A percentile compares a stretch with the other conserved stretches of the same genome.
These are phyloP conservation scores for Drosophila erecta DNA, from an alignment of 1,140 invertebrate genomes.

Conservation along the genomic window DNA sequence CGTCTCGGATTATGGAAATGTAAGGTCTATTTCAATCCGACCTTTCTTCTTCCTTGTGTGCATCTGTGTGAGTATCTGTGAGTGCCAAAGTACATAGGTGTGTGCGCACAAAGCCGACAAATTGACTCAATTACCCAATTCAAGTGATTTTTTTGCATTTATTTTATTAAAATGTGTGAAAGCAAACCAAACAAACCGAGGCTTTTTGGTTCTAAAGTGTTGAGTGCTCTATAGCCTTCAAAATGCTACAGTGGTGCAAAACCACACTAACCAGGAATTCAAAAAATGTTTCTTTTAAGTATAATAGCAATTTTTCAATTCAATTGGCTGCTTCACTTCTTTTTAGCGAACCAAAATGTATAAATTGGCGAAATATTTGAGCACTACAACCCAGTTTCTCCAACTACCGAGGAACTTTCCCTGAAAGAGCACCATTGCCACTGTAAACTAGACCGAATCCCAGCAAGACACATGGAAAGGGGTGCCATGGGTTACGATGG, in stretches of 20 bases:
- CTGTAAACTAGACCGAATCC: constrained; percentile 42
- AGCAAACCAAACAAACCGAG: constrained; percentile 62
- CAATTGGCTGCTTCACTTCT: too few relatives aligned
- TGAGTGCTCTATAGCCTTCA: constrained; percentile 6
- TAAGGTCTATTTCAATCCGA: constrained; percentile 39
- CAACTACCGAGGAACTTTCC: too few relatives aligned
- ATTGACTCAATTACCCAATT: constrained; percentile 83
- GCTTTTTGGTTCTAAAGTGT: constrained; percentile 25
- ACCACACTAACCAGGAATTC: not conserved
- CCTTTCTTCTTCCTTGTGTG: constrained; percentile 35
- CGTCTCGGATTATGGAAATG: constrained; percentile 30
- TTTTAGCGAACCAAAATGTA: too few relatives aligned
- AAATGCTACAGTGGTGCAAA: constrained; percentile 48
- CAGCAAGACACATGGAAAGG: constrained; percentile 44
- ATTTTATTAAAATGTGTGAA: constrained; percentile 83
- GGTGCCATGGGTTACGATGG: constrained; percentile 32
- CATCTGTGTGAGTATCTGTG: not conserved
- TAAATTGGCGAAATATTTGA: too few relatives aligned
- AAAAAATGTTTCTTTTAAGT: not conserved
- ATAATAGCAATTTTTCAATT: too few relatives aligned
- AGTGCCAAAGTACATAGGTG: constrained; percentile 2
- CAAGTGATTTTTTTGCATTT: constrained; percentile 78
- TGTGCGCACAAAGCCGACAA: constrained; percentile 57
- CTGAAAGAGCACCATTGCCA: constrained; percentile 12
- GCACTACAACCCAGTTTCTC: too few relatives aligned